Base-by-base conservation (phyloP, 2,113 vertebrate species). In the Trachemys scripta region DNA sequence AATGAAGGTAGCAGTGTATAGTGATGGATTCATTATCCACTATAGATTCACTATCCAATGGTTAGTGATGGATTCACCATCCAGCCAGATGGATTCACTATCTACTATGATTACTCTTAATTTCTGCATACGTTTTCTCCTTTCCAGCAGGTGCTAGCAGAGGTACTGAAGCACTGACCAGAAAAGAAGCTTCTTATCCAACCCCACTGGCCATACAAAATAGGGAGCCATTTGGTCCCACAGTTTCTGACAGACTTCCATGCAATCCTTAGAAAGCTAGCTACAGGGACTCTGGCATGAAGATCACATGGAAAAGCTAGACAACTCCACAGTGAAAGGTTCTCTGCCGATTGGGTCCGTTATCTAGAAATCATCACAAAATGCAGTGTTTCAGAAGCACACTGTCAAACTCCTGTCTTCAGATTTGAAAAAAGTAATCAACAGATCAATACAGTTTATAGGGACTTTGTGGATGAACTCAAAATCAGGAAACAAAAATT, bases 401-500 rank as follows among this genome's bases (percentile, higher is more conserved):
- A 1, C 12, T 88, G 14, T 82, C 83, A 92, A 82, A 84, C 51
- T 22, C 69, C 87, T 92, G 27, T 49, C 79, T 87, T 72, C 93
- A 54, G 14, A 86, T 65, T 91, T 62, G 49, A 86, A 93, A 95
- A 83, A 84, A 86, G 5, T 25, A 88, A 45, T 2, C 45, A 84
- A 35, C 3, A 90, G 47, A 95, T 92, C 56, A 51, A 83, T 78
- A 87, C 4, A 0, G 0, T 53, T 88, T 93, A 78, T 80, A 89
- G 92, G 25, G n/a, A 90, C 16, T 88, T 96, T 80, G 69, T 24
- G 82, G 85, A 78, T 88, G 95, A 83, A 83, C 27, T 57, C 54
- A 59, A 93, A 90, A 85, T 65, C 85, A 86, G 22, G 38, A 93
- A 94, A 91, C 65, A 84, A 96, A 82, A 96, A 95, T 80, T 0